Evolutionary conservation across 2,888 invertebrate genomes (phyloP).

Genomic region (Zaprionus obscuricornis): DNA sequence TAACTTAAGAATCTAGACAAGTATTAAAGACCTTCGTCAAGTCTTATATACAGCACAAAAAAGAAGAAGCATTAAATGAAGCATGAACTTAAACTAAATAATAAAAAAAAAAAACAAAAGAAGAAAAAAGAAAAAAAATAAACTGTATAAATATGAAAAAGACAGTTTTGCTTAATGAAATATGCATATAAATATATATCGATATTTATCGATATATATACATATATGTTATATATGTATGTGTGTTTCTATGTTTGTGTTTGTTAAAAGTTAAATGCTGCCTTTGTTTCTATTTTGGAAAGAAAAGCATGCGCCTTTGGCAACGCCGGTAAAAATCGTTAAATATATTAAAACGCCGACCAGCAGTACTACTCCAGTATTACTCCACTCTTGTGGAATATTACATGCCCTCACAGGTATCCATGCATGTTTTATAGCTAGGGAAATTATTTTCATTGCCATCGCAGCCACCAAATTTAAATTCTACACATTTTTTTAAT

Average conservation of each 20-base stretch:
- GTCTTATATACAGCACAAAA: constrained; percentile 29
- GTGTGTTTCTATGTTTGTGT: constrained; percentile 3
- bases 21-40: constrained; percentile 58
- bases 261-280: constrained; percentile 62
- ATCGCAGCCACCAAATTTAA: constrained; percentile 85
- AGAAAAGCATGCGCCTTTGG: constrained; percentile 69
- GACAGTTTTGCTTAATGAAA: constrained; percentile 43
- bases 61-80: constrained; percentile 58
- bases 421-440: constrained; percentile 84
- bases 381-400: no score
- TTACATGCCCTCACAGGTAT: constrained; percentile 84
- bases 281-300: constrained; percentile 54
- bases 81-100: constrained; percentile 47
- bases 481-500: constrained; percentile 84
- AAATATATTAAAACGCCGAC: constrained; percentile 46
- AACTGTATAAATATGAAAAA: constrained; percentile 69
- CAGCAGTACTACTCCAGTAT: no score
- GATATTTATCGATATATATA: no score
- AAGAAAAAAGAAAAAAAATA: no score
- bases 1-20: constrained; percentile 62
- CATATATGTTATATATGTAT: constrained; percentile 19
- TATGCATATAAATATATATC: no score
- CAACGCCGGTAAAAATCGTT: constrained; percentile 57
- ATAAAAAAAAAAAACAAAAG: constrained; percentile 33
- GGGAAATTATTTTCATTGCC: constrained; percentile 85